phyloP scores from a whole-genome alignment of 2,113 vertebrate genomes.

The Orthonyx spaldingii region DNA sequence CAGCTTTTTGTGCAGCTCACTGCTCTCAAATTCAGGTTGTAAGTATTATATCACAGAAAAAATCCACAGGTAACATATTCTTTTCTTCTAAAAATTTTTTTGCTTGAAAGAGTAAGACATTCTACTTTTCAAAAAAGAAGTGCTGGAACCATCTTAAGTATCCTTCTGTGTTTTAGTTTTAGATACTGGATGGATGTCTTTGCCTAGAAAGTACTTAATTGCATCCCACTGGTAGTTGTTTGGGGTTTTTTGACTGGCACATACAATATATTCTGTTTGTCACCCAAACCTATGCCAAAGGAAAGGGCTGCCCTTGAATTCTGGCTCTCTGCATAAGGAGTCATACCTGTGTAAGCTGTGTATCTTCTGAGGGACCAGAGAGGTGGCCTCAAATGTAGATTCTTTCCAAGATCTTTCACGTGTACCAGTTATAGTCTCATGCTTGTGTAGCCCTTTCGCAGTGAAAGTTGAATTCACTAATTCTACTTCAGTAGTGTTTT shows the following conservation, averaged over 20 bases:
- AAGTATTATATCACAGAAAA: constrained; percentile 67
- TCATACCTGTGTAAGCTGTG: not conserved
- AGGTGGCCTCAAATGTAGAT: not conserved
- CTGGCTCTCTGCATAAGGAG: not conserved
- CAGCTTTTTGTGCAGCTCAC: constrained; percentile 72
- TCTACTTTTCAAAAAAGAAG: not conserved
- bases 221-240: not conserved
- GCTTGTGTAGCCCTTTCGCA: not conserved
- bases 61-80: not conserved
- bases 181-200: not conserved
- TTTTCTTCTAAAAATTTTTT: not conserved
- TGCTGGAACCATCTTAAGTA: not conserved
- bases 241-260: not conserved
- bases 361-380: not conserved
- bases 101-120: not conserved
- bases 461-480: not conserved
- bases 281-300: not conserved
- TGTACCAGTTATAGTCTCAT: not conserved
- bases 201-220: not conserved
- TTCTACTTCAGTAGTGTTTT: not conserved
- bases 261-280: not conserved
- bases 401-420: not conserved
- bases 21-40: constrained; percentile 73
- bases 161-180: not conserved
- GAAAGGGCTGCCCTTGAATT: not conserved